Percentiles rank a stretch among this genome's conserved stretches.
Evolutionary conservation across 2,888 invertebrate species (phyloP).

Genomic region (Formica aserva): DNA sequence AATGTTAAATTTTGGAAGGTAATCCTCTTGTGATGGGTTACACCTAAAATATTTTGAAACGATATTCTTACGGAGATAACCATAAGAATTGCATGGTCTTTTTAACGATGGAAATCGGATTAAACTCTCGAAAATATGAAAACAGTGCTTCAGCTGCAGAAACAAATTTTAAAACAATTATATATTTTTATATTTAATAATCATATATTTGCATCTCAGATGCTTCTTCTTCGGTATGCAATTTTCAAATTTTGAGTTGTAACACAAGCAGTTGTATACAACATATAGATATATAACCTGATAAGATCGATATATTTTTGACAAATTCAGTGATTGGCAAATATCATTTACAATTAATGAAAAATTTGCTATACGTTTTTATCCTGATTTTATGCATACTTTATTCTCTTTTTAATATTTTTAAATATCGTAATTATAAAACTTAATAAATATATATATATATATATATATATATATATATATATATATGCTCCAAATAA

Average conservation of each 20-base stretch:
- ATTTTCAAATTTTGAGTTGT: conserved; percentile 7
- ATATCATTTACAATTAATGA: not conserved
- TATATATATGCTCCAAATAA: not conserved
- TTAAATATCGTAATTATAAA: not conserved
- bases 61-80: not conserved
- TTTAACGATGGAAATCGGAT: not conserved
- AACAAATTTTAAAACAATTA: not conserved
- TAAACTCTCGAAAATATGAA: not conserved
- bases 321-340: conserved; percentile 28
- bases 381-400: conserved; percentile 5
- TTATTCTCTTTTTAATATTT: conserved; percentile 16
- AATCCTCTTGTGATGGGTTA: not conserved
- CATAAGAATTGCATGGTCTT: not conserved
- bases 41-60: conserved; percentile 5
- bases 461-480: too few relatives aligned
- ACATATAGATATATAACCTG: not conserved
- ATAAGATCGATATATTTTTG: conserved; percentile 12
- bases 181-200: not conserved
- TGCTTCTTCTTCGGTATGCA: conserved; percentile 8
- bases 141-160: not conserved
- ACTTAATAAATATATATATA: not conserved
- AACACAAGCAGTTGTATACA: conserved; percentile 2
- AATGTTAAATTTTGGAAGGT: conserved; percentile 12
- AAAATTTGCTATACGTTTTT: not conserved
- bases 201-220: not conserved